Conservation (phyloP, 2,113 vertebrate species). For the Dascyllus trimaculatus region DNA sequence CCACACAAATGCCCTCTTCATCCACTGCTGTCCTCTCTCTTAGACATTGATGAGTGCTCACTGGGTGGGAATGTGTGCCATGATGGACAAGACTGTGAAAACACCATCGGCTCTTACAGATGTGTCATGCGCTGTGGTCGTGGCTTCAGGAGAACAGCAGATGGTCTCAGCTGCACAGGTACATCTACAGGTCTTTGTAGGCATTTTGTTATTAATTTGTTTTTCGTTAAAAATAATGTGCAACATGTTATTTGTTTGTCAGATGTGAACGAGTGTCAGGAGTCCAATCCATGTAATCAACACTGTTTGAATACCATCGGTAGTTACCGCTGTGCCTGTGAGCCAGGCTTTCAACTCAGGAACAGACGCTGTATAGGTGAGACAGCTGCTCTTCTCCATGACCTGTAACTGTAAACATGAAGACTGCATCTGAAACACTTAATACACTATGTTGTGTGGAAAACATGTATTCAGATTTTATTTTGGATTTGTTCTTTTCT, state of each 20-base stretch:
- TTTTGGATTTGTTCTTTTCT: neutral
- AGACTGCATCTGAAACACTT: too few relatives aligned
- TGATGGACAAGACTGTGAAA: conserved; percentile 91
- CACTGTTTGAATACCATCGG: conserved; percentile 94
- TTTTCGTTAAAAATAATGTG: neutral
- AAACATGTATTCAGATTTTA: neutral
- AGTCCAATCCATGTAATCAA: conserved; percentile 92
- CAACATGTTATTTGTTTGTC: conserved; percentile 36
- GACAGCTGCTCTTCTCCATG: conserved; percentile 6
- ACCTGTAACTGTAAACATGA: too few relatives aligned
- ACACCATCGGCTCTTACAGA: conserved; percentile 91
- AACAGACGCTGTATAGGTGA: conserved; percentile 94
- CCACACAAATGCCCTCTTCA: neutral
- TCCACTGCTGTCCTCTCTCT: conserved; percentile 6
- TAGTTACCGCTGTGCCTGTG: conserved; percentile 95
- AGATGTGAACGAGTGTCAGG: conserved; percentile 98
- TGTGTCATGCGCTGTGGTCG: conserved; percentile 89
- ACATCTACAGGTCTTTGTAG: neutral
- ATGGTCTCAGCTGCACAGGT: conserved; percentile 93
- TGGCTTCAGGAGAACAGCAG: conserved; percentile 90
- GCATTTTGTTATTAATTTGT: neutral
- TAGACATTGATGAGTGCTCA: conserved; percentile 95
- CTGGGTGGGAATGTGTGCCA: conserved; percentile 88
- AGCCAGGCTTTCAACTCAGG: conserved; percentile 93
- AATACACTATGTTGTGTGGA: too few relatives aligned